Evolutionary conservation across 2,888 invertebrate species (phyloP).

Genomic region (Cataglyphis albicans): DNA sequence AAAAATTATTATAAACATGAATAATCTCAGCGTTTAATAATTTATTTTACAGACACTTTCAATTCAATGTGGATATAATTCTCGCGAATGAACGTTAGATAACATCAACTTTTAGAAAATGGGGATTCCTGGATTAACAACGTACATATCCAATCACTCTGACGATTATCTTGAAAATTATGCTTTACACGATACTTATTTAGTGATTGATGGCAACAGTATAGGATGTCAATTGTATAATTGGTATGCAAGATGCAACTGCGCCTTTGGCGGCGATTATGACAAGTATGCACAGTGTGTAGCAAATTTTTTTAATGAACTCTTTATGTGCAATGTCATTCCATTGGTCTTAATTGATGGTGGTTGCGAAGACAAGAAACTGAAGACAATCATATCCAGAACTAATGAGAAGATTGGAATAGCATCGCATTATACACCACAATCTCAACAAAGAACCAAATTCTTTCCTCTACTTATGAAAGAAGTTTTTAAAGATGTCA

Average conservation of each 20-base stretch:
- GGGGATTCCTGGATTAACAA: slow-evolving; percentile 95
- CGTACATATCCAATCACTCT: slow-evolving; percentile 90
- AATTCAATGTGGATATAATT: neutral
- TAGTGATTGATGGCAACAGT: slow-evolving; percentile 94
- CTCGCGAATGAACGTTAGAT: neutral
- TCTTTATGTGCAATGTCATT: slow-evolving; percentile 90
- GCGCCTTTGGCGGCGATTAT: slow-evolving; percentile 95
- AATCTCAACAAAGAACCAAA: slow-evolving; percentile 87
- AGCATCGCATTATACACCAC: slow-evolving; percentile 87
- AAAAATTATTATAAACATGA: neutral
- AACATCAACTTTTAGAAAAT: slow-evolving; percentile 85
- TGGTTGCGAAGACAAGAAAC: slow-evolving; percentile 90
- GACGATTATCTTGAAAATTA: slow-evolving; percentile 89
- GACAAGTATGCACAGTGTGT: slow-evolving; percentile 91
- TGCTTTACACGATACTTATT: slow-evolving; percentile 89
- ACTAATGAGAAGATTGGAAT: slow-evolving; percentile 88
- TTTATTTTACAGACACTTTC: slow-evolving; percentile 2
- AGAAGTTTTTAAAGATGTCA: slow-evolving; percentile 91
- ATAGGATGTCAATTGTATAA: slow-evolving; percentile 91
- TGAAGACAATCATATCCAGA: slow-evolving; percentile 89
- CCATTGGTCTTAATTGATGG: slow-evolving; percentile 94
- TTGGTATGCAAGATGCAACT: slow-evolving; percentile 88
- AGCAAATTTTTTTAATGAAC: slow-evolving; percentile 90
- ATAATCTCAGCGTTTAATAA: neutral
- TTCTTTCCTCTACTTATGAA: slow-evolving; percentile 92